These are phyloP conservation scores for Stegastes partitus DNA, from an alignment of 2,113 vertebrate species.

Conservation along the genomic window DNA sequence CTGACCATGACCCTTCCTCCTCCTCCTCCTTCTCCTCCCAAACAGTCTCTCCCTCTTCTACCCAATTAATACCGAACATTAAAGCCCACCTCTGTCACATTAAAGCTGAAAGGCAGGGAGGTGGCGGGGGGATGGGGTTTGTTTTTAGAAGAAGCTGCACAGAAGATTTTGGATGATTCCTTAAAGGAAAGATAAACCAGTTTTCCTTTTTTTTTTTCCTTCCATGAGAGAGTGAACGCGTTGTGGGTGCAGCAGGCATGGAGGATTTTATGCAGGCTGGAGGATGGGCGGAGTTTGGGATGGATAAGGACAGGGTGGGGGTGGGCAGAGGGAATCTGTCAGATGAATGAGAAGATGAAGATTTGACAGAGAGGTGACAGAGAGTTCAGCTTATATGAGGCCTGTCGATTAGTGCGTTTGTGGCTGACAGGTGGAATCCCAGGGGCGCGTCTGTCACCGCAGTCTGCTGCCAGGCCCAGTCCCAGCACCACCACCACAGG, in stretches of 20 bases:
- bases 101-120: slow-evolving; percentile 60
- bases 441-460: slow-evolving; percentile 91
- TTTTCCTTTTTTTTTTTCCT: background rate
- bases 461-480: slow-evolving; percentile 89
- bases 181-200: slow-evolving; percentile 3
- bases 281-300: slow-evolving; percentile 62
- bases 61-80: slow-evolving; percentile 91
- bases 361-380: slow-evolving; percentile 90
- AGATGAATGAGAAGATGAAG: slow-evolving; percentile 90
- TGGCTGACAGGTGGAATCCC: slow-evolving; percentile 94
- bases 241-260: slow-evolving; percentile 22
- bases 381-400: slow-evolving; percentile 93
- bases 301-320: slow-evolving; percentile 38
- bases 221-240: background rate
- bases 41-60: slow-evolving; percentile 91
- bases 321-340: slow-evolving; percentile 81
- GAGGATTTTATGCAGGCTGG: slow-evolving; percentile 38
- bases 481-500: slow-evolving; percentile 80
- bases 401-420: slow-evolving; percentile 90
- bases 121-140: slow-evolving; percentile 12
- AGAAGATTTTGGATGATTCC: slow-evolving; percentile 45
- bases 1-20: slow-evolving; percentile 92
- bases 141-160: slow-evolving; percentile 25
- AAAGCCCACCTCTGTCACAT: slow-evolving; percentile 75
- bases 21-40: slow-evolving; percentile 78